Conservation (phyloP, 2,888 invertebrate species). For the Atethmia centrago region DNA sequence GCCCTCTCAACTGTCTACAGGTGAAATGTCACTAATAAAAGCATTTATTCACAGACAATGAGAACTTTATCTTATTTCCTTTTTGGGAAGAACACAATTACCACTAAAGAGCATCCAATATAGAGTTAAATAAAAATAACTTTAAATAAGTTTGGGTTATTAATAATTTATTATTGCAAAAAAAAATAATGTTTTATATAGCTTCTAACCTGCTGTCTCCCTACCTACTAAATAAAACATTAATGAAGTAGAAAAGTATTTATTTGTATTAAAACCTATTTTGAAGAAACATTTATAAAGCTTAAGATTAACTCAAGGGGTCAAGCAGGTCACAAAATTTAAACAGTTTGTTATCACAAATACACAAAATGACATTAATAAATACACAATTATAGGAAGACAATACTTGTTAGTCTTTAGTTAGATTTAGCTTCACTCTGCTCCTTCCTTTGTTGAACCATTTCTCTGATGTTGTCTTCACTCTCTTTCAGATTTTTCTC, state of each 20-base stretch:
- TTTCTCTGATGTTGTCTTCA: slow-evolving; percentile 95
- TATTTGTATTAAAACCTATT: slow-evolving; percentile 46
- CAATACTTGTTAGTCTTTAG: slow-evolving; percentile 56
- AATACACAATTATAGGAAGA: slow-evolving; percentile 17
- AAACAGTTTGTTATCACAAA: slow-evolving; percentile 11
- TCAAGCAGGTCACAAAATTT: slow-evolving; percentile 26
- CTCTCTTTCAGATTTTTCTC: slow-evolving; percentile 95
- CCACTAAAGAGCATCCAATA: background rate
- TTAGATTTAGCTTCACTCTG: slow-evolving; percentile 77
- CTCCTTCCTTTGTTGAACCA: slow-evolving; percentile 93
- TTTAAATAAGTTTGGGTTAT: background rate
- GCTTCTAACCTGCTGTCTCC: background rate
- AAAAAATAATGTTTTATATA: background rate
- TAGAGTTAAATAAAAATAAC: background rate
- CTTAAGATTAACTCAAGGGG: slow-evolving; percentile 38
- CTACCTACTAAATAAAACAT: slow-evolving; percentile 5
- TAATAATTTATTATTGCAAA: background rate
- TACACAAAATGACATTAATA: slow-evolving; percentile 26
- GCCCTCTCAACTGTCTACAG: background rate
- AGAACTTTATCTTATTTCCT: background rate
- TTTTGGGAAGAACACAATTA: background rate
- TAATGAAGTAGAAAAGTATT: slow-evolving; percentile 37
- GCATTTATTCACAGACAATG: background rate
- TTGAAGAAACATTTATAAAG: slow-evolving; percentile 47
- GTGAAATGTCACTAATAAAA: background rate